These are phyloP conservation scores for Menura novaehollandiae DNA, from an alignment of 2,113 vertebrate genomes.

Conservation along the genomic window DNA sequence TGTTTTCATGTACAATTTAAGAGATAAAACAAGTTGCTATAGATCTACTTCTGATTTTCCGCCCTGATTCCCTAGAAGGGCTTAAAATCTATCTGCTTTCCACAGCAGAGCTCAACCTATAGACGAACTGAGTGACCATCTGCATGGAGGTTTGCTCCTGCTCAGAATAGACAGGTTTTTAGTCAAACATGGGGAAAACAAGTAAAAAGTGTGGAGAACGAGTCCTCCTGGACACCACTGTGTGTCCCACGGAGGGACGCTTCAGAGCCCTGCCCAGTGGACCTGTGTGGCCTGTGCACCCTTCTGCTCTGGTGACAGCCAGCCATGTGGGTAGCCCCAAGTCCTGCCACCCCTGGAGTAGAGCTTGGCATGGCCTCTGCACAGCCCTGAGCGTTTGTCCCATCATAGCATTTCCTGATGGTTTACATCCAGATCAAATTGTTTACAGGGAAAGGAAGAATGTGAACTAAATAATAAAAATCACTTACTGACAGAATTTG, in stretches of 20 bases:
- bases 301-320: not conserved
- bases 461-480: not conserved
- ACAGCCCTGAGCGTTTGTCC: not conserved
- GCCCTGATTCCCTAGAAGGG: not conserved
- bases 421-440: conserved; percentile 19
- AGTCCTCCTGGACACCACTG: not conserved
- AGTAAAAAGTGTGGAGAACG: not conserved
- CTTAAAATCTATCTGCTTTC: not conserved
- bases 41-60: not conserved
- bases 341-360: not conserved
- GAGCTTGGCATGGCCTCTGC: conserved; percentile 3
- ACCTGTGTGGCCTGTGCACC: not conserved
- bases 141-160: not conserved
- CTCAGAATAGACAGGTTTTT: not conserved
- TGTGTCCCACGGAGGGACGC: not conserved
- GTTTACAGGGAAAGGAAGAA: conserved; percentile 9
- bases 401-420: not conserved
- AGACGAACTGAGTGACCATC: not conserved
- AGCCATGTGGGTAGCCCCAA: not conserved
- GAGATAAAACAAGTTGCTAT: not conserved
- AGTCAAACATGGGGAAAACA: not conserved
- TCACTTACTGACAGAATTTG: not conserved
- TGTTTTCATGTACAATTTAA: not conserved
- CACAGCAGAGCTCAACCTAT: not conserved
- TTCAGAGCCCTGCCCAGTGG: not conserved